Conservation (phyloP, 2,797 vertebrate species). For the Coregonus suidteri region DNA sequence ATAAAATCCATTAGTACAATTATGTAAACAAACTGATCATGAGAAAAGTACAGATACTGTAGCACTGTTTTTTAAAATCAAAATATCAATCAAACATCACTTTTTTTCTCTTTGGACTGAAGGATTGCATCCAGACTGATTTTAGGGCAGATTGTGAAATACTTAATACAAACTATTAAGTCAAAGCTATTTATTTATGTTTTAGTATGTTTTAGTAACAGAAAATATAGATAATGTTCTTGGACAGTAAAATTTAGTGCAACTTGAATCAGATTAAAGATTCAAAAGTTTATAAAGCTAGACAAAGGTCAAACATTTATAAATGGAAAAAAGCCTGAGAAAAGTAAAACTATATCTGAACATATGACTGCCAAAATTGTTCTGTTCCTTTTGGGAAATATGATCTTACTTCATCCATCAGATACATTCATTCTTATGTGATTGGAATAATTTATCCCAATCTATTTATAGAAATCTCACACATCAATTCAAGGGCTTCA, state of each 20-base stretch:
- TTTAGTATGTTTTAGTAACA: neutral
- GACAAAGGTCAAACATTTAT: slow-evolving; percentile 29
- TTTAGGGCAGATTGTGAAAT: neutral
- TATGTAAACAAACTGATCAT: neutral
- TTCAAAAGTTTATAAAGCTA: neutral
- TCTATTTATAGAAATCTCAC: neutral
- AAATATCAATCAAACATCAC: neutral
- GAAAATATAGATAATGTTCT: neutral
- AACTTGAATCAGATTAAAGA: too few species aligned
- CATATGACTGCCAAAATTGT: slow-evolving; percentile 17
- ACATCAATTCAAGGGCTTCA: neutral
- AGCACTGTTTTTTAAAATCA: neutral
- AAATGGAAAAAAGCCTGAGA: slow-evolving; percentile 35
- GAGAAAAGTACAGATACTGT: neutral
- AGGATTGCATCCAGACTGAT: neutral
- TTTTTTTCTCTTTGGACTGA: neutral
- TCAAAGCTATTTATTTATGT: neutral
- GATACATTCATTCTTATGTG: slow-evolving; percentile 18
- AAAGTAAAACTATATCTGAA: slow-evolving; percentile 21
- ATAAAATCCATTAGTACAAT: neutral
- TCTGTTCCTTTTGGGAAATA: slow-evolving; percentile 26
- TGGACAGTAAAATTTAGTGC: slow-evolving; percentile 7
- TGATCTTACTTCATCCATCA: slow-evolving; percentile 15
- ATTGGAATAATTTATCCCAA: neutral
- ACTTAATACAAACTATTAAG: neutral